A percentile compares a stretch with the other conserved stretches of the same genome.
Conservation (phyloP, 2,797 vertebrate genomes). For the Sebastolobus altivelis region DNA sequence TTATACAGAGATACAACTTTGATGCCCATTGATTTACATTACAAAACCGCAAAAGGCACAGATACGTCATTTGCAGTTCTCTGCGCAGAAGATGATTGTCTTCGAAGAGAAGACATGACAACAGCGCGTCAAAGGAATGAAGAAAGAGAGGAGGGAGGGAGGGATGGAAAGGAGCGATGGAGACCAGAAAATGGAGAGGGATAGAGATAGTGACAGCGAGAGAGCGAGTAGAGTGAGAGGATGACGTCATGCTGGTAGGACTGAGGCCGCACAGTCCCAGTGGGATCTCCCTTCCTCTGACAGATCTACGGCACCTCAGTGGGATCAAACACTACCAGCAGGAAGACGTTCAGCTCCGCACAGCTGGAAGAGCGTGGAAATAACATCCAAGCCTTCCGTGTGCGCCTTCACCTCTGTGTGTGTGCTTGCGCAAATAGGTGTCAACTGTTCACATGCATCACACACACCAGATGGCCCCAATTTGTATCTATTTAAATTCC, state of each 20-base stretch:
- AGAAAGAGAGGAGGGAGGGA: not conserved
- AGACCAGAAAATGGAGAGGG: slow-evolving; percentile 23
- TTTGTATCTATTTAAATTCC: slow-evolving; percentile 13
- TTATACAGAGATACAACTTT: not conserved
- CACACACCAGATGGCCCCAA: slow-evolving; percentile 4
- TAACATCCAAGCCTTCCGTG: slow-evolving; percentile 56
- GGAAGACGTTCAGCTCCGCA: slow-evolving; percentile 66
- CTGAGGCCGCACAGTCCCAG: slow-evolving; percentile 59
- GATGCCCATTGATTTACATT: slow-evolving; percentile 20
- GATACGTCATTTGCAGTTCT: not conserved
- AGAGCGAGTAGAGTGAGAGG: slow-evolving; percentile 31
- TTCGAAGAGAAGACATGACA: not conserved
- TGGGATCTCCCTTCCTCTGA: slow-evolving; percentile 70
- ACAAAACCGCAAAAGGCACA: slow-evolving; percentile 14
- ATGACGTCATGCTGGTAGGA: slow-evolving; percentile 71
- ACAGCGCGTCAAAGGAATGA: slow-evolving; percentile 7
- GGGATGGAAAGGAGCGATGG: not conserved
- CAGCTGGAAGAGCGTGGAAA: slow-evolving; percentile 72
- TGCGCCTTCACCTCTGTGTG: slow-evolving; percentile 13
- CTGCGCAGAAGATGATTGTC: slow-evolving; percentile 1
- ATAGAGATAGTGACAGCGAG: slow-evolving; percentile 8
- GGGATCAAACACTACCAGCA: slow-evolving; percentile 76
- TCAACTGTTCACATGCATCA: slow-evolving; percentile 33
- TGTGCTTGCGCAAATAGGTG: slow-evolving; percentile 7
- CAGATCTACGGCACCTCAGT: slow-evolving; percentile 71